These are phyloP conservation scores for Pseudorhiza aurosa DNA, from an alignment of 30 jellyfish, hydroid and myxozoan genomes.

Conservation along the genomic window DNA sequence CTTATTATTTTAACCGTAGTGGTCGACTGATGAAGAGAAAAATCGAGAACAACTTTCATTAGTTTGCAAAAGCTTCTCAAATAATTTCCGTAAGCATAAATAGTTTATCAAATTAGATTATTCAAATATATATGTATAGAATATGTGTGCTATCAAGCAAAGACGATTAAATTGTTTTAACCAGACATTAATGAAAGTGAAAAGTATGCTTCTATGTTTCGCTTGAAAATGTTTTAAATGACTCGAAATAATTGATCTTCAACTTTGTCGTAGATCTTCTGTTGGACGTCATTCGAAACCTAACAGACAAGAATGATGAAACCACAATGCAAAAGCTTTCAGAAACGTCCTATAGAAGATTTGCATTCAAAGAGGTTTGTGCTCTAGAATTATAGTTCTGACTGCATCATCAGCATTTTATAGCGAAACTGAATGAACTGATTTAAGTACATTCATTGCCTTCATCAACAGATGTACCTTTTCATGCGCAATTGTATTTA, in stretches of 20 bases:
- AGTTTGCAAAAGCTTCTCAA: neutral
- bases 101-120: too few species aligned
- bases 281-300: neutral
- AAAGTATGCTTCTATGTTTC: too few species aligned
- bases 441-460: neutral
- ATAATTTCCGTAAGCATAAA: neutral
- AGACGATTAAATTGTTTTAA: too few species aligned
- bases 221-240: too few species aligned
- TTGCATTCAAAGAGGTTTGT: neutral
- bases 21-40: neutral
- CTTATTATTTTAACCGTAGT: too few species aligned
- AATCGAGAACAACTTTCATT: neutral
- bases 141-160: too few species aligned
- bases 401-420: neutral
- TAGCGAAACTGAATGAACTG: too few species aligned
- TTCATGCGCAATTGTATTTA: neutral
- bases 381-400: too few species aligned
- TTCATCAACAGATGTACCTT: neutral
- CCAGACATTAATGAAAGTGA: too few species aligned
- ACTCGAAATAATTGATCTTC: too few species aligned
- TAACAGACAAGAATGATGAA: neutral
- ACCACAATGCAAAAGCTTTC: neutral
- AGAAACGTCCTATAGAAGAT: neutral
- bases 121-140: too few species aligned
- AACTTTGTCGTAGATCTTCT: neutral